Evolutionary conservation across 2,888 invertebrate genomes (phyloP).

Genomic region (Clunio marinus): DNA sequence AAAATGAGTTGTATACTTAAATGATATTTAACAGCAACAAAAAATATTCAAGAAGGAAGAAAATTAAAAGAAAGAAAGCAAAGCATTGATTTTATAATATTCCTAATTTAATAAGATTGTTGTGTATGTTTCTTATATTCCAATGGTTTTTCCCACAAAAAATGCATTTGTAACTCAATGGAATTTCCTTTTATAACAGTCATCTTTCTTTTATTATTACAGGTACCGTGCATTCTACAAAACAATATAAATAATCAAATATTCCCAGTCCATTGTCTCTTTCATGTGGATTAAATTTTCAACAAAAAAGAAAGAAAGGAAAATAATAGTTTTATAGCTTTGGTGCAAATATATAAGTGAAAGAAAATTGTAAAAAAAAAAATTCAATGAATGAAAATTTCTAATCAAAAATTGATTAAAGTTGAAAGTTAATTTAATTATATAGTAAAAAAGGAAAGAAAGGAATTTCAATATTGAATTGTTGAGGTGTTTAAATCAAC

Average conservation of each 20-base stretch:
- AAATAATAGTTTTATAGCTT: neutral
- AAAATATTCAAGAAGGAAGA: no score
- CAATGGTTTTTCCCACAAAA: constrained; percentile 34
- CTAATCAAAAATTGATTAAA: no score
- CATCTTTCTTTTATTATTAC: neutral
- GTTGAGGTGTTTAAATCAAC: no score
- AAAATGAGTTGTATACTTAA: no score
- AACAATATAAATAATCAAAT: neutral
- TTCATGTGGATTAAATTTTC: neutral
- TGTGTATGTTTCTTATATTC: no score
- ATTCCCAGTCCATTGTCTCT: neutral
- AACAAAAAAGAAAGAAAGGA: neutral
- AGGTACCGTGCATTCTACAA: neutral
- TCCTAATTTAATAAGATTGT: no score
- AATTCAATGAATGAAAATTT: neutral
- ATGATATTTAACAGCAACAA: no score
- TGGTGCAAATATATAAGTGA: neutral
- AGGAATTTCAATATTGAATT: no score
- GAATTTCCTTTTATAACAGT: neutral
- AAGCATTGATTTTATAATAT: no score
- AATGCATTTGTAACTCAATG: neutral
- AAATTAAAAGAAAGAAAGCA: no score
- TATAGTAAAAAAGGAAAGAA: no score
- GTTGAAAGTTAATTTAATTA: no score
- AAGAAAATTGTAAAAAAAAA: neutral